Evolutionary conservation across 2,113 vertebrate species (phyloP).

Genomic region (Sardina pilchardus): DNA sequence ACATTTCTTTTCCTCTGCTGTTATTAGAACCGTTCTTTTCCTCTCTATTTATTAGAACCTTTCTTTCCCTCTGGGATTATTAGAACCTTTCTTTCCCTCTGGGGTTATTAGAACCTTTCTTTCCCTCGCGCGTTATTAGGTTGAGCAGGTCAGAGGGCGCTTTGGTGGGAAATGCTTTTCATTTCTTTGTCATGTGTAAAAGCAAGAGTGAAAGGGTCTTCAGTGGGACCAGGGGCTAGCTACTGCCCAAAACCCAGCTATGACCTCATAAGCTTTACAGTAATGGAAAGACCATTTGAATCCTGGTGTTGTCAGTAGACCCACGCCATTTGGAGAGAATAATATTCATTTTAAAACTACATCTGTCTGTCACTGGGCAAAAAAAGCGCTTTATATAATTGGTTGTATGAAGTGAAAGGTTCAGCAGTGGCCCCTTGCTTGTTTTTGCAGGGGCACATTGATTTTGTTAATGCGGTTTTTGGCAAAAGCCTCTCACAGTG

Average conservation of each 20-base stretch:
- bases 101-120: not conserved
- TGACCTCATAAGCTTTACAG: not conserved
- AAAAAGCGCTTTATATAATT: constrained; percentile 1
- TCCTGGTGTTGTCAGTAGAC: not conserved
- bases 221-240: not conserved
- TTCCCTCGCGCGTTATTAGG: not conserved
- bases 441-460: not conserved
- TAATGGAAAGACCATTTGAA: not conserved
- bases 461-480: not conserved
- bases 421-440: not conserved
- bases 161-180: not conserved
- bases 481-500: constrained; percentile 15
- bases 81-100: not conserved
- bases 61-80: not conserved
- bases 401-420: not conserved
- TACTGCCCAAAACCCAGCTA: not conserved
- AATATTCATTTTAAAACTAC: not conserved
- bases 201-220: not conserved
- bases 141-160: not conserved
- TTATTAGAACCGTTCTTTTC: too few relatives aligned
- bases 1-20: too few relatives aligned
- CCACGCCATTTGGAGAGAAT: not conserved
- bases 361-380: not conserved
- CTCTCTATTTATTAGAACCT: too few relatives aligned
- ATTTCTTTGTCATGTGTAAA: not conserved